Percentiles rank a stretch among this genome's conserved stretches.
phyloP scores from a whole-genome alignment of 1,140 invertebrate genomes.

The Leptoteleia sp. region DNA sequence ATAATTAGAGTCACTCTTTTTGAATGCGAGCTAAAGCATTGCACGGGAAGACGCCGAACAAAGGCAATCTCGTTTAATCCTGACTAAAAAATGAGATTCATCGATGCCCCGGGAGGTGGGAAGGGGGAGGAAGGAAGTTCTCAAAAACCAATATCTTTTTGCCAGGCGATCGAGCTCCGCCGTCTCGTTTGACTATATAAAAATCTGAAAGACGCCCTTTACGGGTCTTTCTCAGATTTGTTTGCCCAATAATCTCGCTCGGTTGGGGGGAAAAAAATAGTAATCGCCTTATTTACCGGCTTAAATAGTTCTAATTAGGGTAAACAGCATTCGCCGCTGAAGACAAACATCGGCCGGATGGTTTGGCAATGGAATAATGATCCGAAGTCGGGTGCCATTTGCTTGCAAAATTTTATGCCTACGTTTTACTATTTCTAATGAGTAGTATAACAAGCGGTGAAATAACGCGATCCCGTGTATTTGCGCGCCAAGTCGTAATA shows the following conservation, averaged over 20 bases:
- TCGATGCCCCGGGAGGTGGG: no score
- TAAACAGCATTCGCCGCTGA: conserved; percentile 1
- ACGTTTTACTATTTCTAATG: conserved; percentile 38
- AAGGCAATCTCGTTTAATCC: conserved; percentile 51
- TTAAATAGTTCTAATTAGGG: conserved; percentile 31
- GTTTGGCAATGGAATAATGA: conserved; percentile 25
- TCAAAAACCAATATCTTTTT: conserved; percentile 61
- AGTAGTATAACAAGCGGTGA: conserved; percentile 47
- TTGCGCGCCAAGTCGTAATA: conserved; percentile 19
- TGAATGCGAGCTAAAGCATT: conserved; percentile 48
- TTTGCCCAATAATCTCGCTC: conserved; percentile 29
- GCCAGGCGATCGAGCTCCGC: conserved; percentile 20
- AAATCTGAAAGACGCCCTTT: conserved; percentile 30
- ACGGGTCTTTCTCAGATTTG: conserved; percentile 10
- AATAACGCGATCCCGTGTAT: conserved; percentile 47
- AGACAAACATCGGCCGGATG: conserved; percentile 9
- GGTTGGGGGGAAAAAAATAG: conserved; percentile 3
- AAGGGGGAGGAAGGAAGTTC: no score
- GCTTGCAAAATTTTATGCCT: conserved; percentile 34
- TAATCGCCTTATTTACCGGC: conserved; percentile 26
- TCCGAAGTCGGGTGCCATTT: neutral
- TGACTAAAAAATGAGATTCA: conserved; percentile 59
- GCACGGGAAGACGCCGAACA: conserved; percentile 40
- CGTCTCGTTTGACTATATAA: conserved; percentile 54
- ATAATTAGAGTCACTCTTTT: conserved; percentile 56